These are phyloP conservation scores for Endotricha flammealis DNA, from an alignment of 2,888 invertebrate species.

Conservation along the genomic window DNA sequence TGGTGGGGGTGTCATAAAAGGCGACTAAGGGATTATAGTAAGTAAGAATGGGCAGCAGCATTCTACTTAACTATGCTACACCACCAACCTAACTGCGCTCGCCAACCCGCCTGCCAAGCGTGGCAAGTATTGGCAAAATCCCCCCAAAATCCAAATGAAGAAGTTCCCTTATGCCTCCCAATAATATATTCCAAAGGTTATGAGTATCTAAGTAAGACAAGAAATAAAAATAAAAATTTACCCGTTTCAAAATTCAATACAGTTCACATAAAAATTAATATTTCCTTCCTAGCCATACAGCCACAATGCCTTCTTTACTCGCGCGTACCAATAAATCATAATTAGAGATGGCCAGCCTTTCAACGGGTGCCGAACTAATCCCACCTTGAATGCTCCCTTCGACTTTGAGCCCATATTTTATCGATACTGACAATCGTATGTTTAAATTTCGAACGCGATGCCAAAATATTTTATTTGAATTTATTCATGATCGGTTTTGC, in stretches of 20 bases:
- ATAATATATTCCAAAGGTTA: too few relatives aligned
- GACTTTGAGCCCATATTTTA: conserved; percentile 45
- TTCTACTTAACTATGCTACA: too few relatives aligned
- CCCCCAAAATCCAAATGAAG: too few relatives aligned
- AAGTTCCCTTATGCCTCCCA: too few relatives aligned
- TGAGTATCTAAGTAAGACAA: too few relatives aligned
- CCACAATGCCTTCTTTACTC: conserved; percentile 2
- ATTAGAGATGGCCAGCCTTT: conserved; percentile 56
- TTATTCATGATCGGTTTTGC: background rate
- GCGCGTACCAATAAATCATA: conserved; percentile 56
- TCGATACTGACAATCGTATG: conserved; percentile 33
- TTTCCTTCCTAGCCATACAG: conserved; percentile 1
- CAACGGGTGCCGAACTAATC: conserved; percentile 69
- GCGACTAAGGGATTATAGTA: too few relatives aligned
- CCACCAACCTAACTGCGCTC: too few relatives aligned
- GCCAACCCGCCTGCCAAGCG: too few relatives aligned
- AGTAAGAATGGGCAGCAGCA: too few relatives aligned
- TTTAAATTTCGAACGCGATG: conserved; percentile 12
- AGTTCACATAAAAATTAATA: conserved; percentile 5
- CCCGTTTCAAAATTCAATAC: conserved; percentile 8
- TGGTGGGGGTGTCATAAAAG: too few relatives aligned
- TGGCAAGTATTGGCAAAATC: too few relatives aligned
- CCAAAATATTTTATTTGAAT: conserved; percentile 10
- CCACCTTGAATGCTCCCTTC: conserved; percentile 34
- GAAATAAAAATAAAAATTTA: too few relatives aligned